phyloP scores from a whole-genome alignment of 2,113 vertebrate species.

The Notarius quadriscutis region DNA sequence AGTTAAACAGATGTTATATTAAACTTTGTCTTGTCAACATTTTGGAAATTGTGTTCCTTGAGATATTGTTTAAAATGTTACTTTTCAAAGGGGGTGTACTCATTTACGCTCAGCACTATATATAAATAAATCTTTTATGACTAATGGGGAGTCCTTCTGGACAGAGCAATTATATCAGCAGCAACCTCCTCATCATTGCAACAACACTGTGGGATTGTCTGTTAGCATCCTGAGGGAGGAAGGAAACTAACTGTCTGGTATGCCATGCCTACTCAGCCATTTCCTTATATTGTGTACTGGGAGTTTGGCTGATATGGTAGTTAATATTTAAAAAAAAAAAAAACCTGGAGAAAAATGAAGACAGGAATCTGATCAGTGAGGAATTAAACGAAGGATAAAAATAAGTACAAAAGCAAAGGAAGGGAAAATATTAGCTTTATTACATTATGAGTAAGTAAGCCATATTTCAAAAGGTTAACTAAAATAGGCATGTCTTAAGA shows the following conservation, averaged over 20 bases:
- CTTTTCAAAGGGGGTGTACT: too few species aligned
- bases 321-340: not conserved
- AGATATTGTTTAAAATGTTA: too few species aligned
- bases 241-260: slow-evolving; percentile 37
- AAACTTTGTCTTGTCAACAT: too few species aligned
- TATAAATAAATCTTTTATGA: too few species aligned
- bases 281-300: slow-evolving; percentile 43
- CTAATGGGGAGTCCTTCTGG: not conserved
- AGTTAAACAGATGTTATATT: too few species aligned
- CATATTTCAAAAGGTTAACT: not conserved
- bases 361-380: not conserved
- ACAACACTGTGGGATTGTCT: not conserved
- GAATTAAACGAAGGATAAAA: slow-evolving; percentile 6
- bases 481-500: not conserved
- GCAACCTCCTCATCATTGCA: not conserved
- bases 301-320: not conserved
- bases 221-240: slow-evolving; percentile 7
- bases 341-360: not conserved
- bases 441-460: not conserved
- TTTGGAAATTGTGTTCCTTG: too few species aligned
- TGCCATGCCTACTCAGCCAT: slow-evolving; percentile 9
- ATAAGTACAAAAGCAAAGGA: not conserved
- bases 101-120: too few species aligned
- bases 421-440: not conserved
- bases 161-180: slow-evolving; percentile 1